Base-by-base conservation (phyloP, 2,888 invertebrate genomes). In the Cabera pusaria region DNA sequence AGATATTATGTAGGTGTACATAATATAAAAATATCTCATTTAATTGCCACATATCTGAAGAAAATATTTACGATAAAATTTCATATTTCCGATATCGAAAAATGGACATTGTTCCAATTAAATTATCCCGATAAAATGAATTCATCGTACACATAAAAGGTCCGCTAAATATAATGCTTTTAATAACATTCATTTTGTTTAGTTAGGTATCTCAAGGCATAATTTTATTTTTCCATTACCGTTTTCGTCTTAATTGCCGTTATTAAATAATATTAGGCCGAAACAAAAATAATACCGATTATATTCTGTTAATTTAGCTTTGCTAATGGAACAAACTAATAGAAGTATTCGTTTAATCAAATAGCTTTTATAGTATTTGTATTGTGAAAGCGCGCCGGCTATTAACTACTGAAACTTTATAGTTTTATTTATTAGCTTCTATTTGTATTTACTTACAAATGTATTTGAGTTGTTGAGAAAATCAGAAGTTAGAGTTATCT, bases 211-310 rank as follows among this genome's bases (percentile, higher is more conserved):
- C 59, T 56, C 48, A 54, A 56, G 57, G 54, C 59, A 60, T 68
- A 59, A 65, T 66, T 64, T 63, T 55, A 65, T 69, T 70, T 69
- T 64, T 64, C 69, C 69, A 69, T 68, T 69, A 69, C 60, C 61
- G 65, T 54, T 63, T 56, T 63, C 56, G 48, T 63, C 56, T 64
- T 69, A 69, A 69, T 70, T 66, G 57, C 63, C 49, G 57, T 60
- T 62, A 64, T 65, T 69, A 65, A 61, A 61, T 59, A 52, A 61
- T 56, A 64, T 59, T 57, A 56, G 52, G 45, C 44, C 40, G 36
- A 49, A 48, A 48, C 36, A 48, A 43, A 43, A 52, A 48, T 49
- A 44, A 49, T 47, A 44, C 29, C 39, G 29, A 45, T 28, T 49
- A 38, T 32, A 51, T 10, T 61, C 62, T 47, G 41, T 56, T 55